Base-by-base conservation (phyloP, 2,888 invertebrate species). In the Ethmia dodecea region DNA sequence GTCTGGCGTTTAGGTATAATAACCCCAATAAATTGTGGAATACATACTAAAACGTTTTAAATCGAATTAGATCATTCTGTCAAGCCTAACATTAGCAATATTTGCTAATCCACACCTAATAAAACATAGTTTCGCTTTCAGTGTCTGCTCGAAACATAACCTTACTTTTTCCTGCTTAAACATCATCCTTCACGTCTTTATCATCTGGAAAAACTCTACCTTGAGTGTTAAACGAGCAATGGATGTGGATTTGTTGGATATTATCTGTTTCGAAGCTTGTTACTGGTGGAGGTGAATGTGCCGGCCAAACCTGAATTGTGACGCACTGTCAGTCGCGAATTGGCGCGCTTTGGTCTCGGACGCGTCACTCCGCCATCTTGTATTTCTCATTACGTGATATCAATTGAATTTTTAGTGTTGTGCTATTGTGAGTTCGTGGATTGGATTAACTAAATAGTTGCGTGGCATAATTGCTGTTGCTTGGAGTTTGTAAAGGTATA, bases 321-420 rank as follows among this genome's bases (percentile, higher is more conserved):
- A 13, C 29, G 35, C 30, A 35, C 12, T 10, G 12, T 39, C 63
- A 77, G 78, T 78, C 60, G 73, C 64, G 61, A 60, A 61, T 74
- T 72, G 68, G 72, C 75, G 73, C 74, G 69, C 64, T 55, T 49
- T 44, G 39, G 40, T 40, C 13, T n/a, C 46, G 52, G 59, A 53
- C 62, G 75, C 54, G 44, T 32, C 31, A 18, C 34, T 30, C 27
- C 13, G 8, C 31, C 35, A 31, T 35, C 37, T 40, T 20, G 47
- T 45, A 37, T 30, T 28, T 36, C 37, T 40, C 35, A n/a, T 45
- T 47, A 29, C 38, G 25, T 34, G 40, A 35, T 38, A 38, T 30
- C 30, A 45, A 49, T 59, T 64, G 38, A 51, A 53, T 59, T 49
- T 47, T 42, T 52, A 49, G n/a, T 52, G 49, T 53, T 52, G 47